Conservation (phyloP, 2,888 invertebrate species). For the Noctuana brunneofusca region DNA sequence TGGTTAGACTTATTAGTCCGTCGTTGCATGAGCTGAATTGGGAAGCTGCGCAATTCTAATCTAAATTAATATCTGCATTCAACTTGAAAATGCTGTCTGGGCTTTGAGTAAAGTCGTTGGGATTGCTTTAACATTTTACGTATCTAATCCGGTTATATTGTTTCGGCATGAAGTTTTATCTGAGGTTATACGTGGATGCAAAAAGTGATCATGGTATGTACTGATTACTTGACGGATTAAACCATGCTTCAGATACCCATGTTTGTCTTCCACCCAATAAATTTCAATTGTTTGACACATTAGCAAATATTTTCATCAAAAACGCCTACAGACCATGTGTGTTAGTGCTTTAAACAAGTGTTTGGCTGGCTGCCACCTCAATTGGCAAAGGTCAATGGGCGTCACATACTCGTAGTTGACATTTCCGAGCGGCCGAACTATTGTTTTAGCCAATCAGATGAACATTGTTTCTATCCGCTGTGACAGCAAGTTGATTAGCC, state of each 20-base stretch:
- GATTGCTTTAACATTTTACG: not conserved
- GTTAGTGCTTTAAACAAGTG: slow-evolving; percentile 35
- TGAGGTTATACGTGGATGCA: too few species aligned
- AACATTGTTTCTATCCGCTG: not conserved
- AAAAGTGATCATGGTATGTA: too few species aligned
- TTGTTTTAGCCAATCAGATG: slow-evolving; percentile 27
- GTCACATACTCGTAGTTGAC: slow-evolving; percentile 42
- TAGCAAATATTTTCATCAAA: not conserved
- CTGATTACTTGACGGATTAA: too few species aligned
- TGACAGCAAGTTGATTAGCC: not conserved
- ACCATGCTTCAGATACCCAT: too few species aligned
- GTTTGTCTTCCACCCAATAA: too few species aligned
- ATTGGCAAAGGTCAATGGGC: slow-evolving; percentile 49
- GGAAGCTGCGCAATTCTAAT: slow-evolving; percentile 17
- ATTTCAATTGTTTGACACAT: not conserved
- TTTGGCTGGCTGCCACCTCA: slow-evolving; percentile 45
- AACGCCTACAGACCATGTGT: not conserved
- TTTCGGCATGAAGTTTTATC: too few species aligned
- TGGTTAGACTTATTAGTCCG: not conserved
- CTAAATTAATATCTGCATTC: slow-evolving; percentile 27
- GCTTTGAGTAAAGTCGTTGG: not conserved
- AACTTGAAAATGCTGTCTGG: slow-evolving; percentile 6
- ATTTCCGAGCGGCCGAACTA: slow-evolving; percentile 23
- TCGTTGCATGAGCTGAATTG: slow-evolving; percentile 1
- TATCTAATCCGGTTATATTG: not conserved